Evolutionary conservation across 2,888 invertebrate genomes (phyloP).

Genomic region (Carcina quercana): DNA sequence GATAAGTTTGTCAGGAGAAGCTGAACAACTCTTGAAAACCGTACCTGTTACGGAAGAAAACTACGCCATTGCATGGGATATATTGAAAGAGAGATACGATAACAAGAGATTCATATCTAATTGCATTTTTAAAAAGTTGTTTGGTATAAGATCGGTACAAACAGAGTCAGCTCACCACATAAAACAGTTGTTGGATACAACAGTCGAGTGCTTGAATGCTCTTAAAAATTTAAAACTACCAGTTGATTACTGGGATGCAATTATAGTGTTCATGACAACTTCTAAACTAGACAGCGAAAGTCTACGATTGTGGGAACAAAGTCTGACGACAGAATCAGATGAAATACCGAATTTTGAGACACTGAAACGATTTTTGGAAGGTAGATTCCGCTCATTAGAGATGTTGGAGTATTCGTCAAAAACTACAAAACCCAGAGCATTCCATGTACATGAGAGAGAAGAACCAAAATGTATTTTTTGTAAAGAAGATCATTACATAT

Average conservation of each 20-base stretch:
- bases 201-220: slow-evolving; percentile 10
- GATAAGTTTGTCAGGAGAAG: slow-evolving; percentile 14
- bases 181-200: slow-evolving; percentile 14
- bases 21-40: slow-evolving; percentile 18
- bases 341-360: slow-evolving; percentile 18
- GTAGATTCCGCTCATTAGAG: slow-evolving; percentile 18
- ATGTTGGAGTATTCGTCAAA: slow-evolving; percentile 15
- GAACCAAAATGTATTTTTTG: slow-evolving; percentile 17
- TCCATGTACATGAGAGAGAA: not conserved
- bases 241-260: slow-evolving; percentile 17
- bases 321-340: slow-evolving; percentile 6
- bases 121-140: slow-evolving; percentile 9
- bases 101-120: slow-evolving; percentile 16
- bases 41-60: slow-evolving; percentile 13
- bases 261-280: slow-evolving; percentile 15
- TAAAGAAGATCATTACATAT: slow-evolving; percentile 17
- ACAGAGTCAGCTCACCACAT: slow-evolving; percentile 9
- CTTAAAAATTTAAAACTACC: slow-evolving; percentile 10
- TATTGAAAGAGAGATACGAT: slow-evolving; percentile 14
- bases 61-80: slow-evolving; percentile 16
- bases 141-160: slow-evolving; percentile 2
- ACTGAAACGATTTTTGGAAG: slow-evolving; percentile 15
- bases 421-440: slow-evolving; percentile 4
- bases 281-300: slow-evolving; percentile 17
- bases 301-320: slow-evolving; percentile 17